Evolutionary conservation across 2,888 invertebrate genomes (phyloP), one percentile per base, ranked within the genome.

Genomic region (Andrena minutula): DNA sequence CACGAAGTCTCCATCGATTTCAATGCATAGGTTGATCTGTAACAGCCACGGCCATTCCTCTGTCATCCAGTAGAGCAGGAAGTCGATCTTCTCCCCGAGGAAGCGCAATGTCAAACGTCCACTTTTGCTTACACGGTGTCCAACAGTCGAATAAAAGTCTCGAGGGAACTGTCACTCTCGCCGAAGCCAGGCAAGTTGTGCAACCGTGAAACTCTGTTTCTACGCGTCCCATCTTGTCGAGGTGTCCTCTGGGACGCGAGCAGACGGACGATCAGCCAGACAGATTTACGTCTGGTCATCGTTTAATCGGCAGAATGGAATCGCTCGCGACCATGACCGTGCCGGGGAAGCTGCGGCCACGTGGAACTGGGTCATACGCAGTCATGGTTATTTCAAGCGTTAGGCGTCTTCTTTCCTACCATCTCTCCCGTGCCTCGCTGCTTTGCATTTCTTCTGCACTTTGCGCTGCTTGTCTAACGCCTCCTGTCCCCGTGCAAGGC

Each of bases 241-340:
- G n/a, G 56, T 69, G 58, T 47, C 58, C n/a, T 12, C 58, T 20
- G 12, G n/a, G 61, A 61, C 32, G n/a, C 35, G n/a, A 8, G 53
- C 20, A 82, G 73, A 82, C 75, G 70, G 70, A 82, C 72, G 66
- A 32, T 53, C 56, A 28, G 76, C 35, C 66, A 74, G 80, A 78
- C 73, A 58, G 58, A 60, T 68, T 56, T 64, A 58, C 51, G 78
- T 41, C 53, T 49, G 74, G 53, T 32, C 66, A 66, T 75, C 69
- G 58, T 82, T 71, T 79, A 79, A 85, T 84, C 85, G 79, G 74
- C 30, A 16, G 32, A 56, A 66, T 41, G 77, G 83, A 75, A 84
- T 85, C 85, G 53, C 60, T 70, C 58, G 69, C 74, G 82, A 79
- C 85, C 84, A 56, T 85, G 84, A 85, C 82, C 85, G 82, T 84